Conservation (phyloP, 1,140 invertebrate species). For the Zophobas atratus region DNA sequence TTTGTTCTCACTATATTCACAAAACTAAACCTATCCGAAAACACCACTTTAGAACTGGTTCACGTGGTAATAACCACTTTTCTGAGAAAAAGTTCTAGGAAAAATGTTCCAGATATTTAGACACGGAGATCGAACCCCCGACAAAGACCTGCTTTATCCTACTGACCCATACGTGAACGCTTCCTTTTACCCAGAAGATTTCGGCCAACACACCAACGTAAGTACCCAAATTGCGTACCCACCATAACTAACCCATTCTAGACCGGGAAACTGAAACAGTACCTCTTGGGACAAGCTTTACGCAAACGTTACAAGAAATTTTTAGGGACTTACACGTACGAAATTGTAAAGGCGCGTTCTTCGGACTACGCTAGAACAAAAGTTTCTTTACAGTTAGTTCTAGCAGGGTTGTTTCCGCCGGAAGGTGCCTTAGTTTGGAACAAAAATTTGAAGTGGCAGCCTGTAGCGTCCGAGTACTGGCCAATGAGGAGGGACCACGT, state of each 20-base stretch:
- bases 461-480: slow-evolving; percentile 67
- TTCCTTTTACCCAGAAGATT: slow-evolving; percentile 43
- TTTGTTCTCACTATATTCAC: not conserved
- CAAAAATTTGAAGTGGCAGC: slow-evolving; percentile 71
- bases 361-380: slow-evolving; percentile 71
- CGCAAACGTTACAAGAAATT: slow-evolving; percentile 74
- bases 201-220: slow-evolving; percentile 50
- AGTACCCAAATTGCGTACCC: not conserved
- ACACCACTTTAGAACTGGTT: slow-evolving; percentile 18
- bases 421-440: slow-evolving; percentile 66
- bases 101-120: slow-evolving; percentile 43
- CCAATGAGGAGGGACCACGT: slow-evolving; percentile 1
- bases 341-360: slow-evolving; percentile 56
- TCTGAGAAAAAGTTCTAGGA: not conserved
- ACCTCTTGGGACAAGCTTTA: slow-evolving; percentile 74
- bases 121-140: slow-evolving; percentile 53
- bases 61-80: slow-evolving; percentile 4
- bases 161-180: slow-evolving; percentile 44
- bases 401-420: slow-evolving; percentile 72
- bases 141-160: slow-evolving; percentile 25
- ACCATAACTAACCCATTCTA: slow-evolving; percentile 17
- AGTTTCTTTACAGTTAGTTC: slow-evolving; percentile 71
- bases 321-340: slow-evolving; percentile 73
- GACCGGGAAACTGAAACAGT: slow-evolving; percentile 69
- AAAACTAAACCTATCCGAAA: not conserved